Evolutionary conservation across 2,113 vertebrate species (phyloP), one percentile per base, ranked within the genome.

Genomic region (Crotalus tigris): DNA sequence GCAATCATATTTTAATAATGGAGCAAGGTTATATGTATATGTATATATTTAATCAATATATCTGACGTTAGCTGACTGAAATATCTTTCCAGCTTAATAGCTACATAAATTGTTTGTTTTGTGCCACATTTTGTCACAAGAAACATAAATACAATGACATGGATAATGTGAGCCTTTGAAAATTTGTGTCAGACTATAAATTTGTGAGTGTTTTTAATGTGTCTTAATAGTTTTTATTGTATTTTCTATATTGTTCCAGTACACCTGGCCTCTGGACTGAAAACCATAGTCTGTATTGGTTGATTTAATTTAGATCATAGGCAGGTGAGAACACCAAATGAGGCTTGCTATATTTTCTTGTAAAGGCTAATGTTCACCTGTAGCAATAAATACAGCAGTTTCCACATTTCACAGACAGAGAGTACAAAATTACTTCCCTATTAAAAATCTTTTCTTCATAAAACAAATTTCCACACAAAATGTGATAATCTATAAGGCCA

Each of bases 371-470:
- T 12, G 17, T 64, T 54, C 33, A 69, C 46, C 51, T 91, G 58
- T 64, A 26, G 44, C 61, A 91, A 89, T 59, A 75, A 23, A 85
- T 91, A 44, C 85, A 88, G 49, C 58, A 49, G 26, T 49, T 85
- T 49, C 61, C 44, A 61, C 33, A 58, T 46, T 85, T 85, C 86
- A 91, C n/a, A 85, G n/a, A 33, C 53, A 91, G 39, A 44, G 54
- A 33, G 54, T 29, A 89, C 69, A 89, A 49, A 89, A 92, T 58
- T 90, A 46, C 17, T 59, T 85, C 33, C 54, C 29, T 24, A 46
- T 89, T 55, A 89, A 92, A 93, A 89, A 49, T n/a, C 21, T 93
- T 54, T 91, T 15, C 7, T 44, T 17, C 59, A 91, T 88, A 55
- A 88, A 81, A 81, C 17, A 69, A 93, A 91, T 93, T 55, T n/a